A percentile compares a stretch with the other conserved stretches of the same genome.
Evolutionary conservation across 2,888 invertebrate genomes (phyloP).

Genomic region (Catotricha subobsoleta): DNA sequence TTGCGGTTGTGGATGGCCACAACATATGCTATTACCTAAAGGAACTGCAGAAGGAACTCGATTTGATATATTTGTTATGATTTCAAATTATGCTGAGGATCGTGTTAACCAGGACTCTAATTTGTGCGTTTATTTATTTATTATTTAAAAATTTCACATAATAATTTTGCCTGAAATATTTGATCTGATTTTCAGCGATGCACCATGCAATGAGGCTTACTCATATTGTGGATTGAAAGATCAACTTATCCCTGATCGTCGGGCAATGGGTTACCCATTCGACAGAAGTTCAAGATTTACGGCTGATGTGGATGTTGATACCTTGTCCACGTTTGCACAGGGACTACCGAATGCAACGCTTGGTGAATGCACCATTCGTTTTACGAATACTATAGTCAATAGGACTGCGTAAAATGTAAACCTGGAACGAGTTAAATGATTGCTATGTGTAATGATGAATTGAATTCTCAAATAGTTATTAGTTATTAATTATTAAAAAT

Average conservation of each 20-base stretch:
- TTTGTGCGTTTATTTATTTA: background rate
- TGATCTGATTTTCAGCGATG: conserved; percentile 13
- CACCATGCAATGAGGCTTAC: conserved; percentile 40
- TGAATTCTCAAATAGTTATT: too few species aligned
- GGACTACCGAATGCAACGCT: conserved; percentile 2
- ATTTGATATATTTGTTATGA: conserved; percentile 57
- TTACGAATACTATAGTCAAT: conserved; percentile 1
- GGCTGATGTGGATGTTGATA: background rate
- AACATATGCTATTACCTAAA: conserved; percentile 60
- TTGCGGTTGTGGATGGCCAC: conserved; percentile 40
- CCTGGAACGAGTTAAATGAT: too few species aligned
- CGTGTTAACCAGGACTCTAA: background rate
- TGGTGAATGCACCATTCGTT: conserved; percentile 1
- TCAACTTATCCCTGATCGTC: conserved; percentile 45
- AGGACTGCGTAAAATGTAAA: too few species aligned
- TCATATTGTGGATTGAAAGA: conserved; percentile 54
- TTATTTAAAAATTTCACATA: too few species aligned
- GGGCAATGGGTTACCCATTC: conserved; percentile 45
- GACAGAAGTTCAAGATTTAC: conserved; percentile 18
- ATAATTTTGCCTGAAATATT: too few species aligned
- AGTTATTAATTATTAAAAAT: too few species aligned
- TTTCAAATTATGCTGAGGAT: conserved; percentile 53
- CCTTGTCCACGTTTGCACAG: background rate
- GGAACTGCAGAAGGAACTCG: conserved; percentile 46
- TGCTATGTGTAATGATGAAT: too few species aligned